Conservation (phyloP, 2,113 vertebrate genomes). For the Rousettus leschenaultii region DNA sequence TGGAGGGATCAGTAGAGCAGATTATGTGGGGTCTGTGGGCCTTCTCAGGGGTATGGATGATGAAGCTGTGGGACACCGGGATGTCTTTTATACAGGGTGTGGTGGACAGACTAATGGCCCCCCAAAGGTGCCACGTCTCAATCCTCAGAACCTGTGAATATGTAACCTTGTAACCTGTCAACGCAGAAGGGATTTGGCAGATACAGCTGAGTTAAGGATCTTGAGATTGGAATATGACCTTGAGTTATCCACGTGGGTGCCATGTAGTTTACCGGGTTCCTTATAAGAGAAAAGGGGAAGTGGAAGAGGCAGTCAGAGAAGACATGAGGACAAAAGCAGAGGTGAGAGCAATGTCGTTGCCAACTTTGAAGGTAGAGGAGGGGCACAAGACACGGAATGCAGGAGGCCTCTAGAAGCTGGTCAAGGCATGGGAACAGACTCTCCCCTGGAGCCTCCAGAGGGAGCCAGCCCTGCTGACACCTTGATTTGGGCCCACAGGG, state of each 20-base stretch:
- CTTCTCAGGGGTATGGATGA: background rate
- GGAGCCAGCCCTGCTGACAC: background rate
- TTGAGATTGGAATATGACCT: background rate
- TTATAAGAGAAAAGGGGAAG: background rate
- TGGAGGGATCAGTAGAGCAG: background rate
- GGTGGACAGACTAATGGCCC: background rate
- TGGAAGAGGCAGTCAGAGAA: background rate
- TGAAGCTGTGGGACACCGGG: background rate
- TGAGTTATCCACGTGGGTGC: too few relatives aligned
- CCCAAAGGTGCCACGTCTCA: too few relatives aligned
- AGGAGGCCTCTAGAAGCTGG: background rate
- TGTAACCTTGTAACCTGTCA: too few relatives aligned
- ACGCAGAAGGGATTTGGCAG: background rate
- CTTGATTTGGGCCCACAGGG: background rate
- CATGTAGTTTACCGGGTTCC: background rate
- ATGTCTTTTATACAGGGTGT: background rate
- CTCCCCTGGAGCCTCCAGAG: background rate
- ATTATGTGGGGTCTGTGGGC: background rate
- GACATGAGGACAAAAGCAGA: background rate
- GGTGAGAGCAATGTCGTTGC: accelerated
- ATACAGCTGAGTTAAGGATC: too few relatives aligned
- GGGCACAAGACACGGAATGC: accelerated
- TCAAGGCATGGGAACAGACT: background rate
- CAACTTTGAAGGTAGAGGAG: background rate
- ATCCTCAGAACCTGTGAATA: background rate